Percentiles rank a stretch among this genome's conserved stretches.
Evolutionary conservation across 2,888 invertebrate species (phyloP).

Genomic region (Omphaloscelis lunosa): DNA sequence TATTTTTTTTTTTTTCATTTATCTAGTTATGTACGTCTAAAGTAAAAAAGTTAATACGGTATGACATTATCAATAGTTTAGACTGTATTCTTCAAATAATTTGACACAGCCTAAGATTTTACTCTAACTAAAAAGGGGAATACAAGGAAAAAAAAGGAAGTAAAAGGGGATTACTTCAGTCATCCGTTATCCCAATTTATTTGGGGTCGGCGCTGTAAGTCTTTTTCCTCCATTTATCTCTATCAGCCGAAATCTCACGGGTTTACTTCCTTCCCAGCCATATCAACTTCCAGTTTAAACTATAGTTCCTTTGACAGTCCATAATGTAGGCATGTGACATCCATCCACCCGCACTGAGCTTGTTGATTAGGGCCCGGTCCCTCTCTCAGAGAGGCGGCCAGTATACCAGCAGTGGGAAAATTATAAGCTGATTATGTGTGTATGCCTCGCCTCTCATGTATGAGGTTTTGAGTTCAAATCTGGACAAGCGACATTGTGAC

Average conservation of each 20-base stretch:
- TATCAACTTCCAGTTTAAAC: not conserved
- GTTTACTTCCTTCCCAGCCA: not conserved
- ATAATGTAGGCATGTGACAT: not conserved
- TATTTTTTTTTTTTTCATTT: not conserved
- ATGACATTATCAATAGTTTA: not conserved
- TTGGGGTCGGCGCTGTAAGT: not conserved
- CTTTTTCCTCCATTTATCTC: not conserved
- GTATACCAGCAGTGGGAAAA: not conserved
- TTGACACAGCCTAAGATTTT: not conserved
- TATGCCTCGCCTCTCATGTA: no score
- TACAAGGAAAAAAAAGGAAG: no score
- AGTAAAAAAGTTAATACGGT: not conserved
- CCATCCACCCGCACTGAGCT: not conserved
- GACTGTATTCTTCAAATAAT: not conserved
- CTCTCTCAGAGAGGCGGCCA: not conserved
- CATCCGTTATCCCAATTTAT: constrained; percentile 10
- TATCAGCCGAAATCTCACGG: not conserved
- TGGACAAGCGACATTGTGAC: no score
- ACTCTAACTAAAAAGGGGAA: not conserved
- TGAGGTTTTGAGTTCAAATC: no score
- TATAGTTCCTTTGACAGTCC: not conserved
- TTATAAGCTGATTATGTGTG: not conserved
- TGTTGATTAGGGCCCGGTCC: not conserved
- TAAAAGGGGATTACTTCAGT: not conserved
- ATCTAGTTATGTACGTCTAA: not conserved